Conservation (phyloP, 92 coral and sea anemone species). For the Nematostella vectensis region DNA sequence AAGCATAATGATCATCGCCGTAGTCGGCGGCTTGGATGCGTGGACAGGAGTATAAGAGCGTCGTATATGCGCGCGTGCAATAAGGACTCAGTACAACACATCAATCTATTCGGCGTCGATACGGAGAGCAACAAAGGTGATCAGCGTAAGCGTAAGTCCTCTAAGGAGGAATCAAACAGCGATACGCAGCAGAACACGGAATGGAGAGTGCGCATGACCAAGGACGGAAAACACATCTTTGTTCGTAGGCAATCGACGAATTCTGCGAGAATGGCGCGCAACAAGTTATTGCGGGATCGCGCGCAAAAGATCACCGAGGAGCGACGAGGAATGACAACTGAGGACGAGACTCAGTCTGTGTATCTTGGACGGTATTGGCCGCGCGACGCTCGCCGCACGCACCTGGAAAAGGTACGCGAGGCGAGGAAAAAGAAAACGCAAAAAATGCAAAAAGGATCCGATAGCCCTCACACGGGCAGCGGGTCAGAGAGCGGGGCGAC, state of each 20-base stretch:
- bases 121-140: slow-evolving; percentile 42
- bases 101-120: slow-evolving; percentile 59
- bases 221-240: slow-evolving; percentile 90
- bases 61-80: slow-evolving; percentile 78
- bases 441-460: slow-evolving; percentile 59
- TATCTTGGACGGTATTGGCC: slow-evolving; percentile 97
- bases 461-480: slow-evolving; percentile 81
- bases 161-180: slow-evolving; percentile 47
- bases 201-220: slow-evolving; percentile 88
- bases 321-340: slow-evolving; percentile 93
- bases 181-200: slow-evolving; percentile 62
- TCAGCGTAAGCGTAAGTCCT: slow-evolving; percentile 37
- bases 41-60: slow-evolving; percentile 79
- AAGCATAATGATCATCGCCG: slow-evolving; percentile 67
- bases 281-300: slow-evolving; percentile 85
- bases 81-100: slow-evolving; percentile 66
- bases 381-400: slow-evolving; percentile 77
- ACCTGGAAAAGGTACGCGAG: slow-evolving; percentile 80
- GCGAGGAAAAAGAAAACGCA: slow-evolving; percentile 71
- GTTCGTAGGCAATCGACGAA: slow-evolving; percentile 67
- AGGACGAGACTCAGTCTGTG: slow-evolving; percentile 90
- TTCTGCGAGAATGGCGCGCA: slow-evolving; percentile 70
- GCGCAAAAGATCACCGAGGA: slow-evolving; percentile 96
- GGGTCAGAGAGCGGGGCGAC: slow-evolving; percentile 78
- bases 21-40: slow-evolving; percentile 62